Conservation (phyloP, 2,888 invertebrate species). For the Caenorhabditis macrosperma region DNA sequence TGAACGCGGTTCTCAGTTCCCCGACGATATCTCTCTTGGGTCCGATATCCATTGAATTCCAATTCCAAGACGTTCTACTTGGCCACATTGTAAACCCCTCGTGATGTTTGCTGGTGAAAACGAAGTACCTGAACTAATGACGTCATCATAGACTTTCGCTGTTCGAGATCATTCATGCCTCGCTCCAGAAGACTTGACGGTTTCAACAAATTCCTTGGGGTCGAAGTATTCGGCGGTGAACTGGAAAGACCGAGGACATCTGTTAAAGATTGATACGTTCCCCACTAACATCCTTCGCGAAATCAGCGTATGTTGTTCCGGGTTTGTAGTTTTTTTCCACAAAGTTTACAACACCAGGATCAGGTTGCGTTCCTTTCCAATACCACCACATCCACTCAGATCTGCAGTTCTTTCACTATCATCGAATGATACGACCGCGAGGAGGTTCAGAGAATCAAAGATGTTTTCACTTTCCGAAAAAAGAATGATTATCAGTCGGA, state of each 20-base stretch:
- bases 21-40: constrained; percentile 82
- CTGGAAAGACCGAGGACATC: no score
- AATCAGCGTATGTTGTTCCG: constrained; percentile 92
- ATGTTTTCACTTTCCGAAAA: constrained; percentile 13
- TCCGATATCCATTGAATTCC: constrained; percentile 82
- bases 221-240: constrained; percentile 93
- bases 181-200: constrained; percentile 90
- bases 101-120: constrained; percentile 82
- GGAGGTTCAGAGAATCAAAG: not conserved
- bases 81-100: constrained; percentile 83
- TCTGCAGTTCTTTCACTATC: constrained; percentile 45
- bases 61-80: constrained; percentile 81
- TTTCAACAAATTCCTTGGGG: constrained; percentile 88
- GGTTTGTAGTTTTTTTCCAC: constrained; percentile 90
- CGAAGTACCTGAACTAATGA: constrained; percentile 81
- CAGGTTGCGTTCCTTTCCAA: constrained; percentile 75
- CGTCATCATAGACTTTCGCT: not conserved
- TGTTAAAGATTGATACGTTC: no score
- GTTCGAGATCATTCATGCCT: constrained; percentile 83
- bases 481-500: not conserved
- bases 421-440: constrained; percentile 3
- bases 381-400: constrained; percentile 88
- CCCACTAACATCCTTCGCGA: constrained; percentile 83
- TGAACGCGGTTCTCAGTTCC: constrained; percentile 65
- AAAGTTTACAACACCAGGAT: constrained; percentile 82